Percentiles rank a stretch among this genome's conserved stretches.
These are phyloP conservation scores for Emys orbicularis DNA, from an alignment of 2,797 vertebrate genomes.

Conservation along the genomic window DNA sequence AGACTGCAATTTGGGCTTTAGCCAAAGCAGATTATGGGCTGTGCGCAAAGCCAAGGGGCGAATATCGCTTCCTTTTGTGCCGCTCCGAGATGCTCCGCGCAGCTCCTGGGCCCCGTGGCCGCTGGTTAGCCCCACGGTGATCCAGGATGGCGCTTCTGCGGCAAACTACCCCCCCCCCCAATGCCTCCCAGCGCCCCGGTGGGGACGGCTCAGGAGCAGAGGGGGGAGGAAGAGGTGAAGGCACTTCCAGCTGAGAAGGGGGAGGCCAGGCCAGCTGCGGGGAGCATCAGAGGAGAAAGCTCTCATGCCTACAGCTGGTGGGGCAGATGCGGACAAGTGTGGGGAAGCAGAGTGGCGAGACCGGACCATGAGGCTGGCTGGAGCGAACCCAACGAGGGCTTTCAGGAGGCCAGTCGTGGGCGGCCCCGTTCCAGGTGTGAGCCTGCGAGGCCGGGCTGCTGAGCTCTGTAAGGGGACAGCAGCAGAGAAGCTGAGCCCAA, in stretches of 20 bases:
- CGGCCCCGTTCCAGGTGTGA: neutral
- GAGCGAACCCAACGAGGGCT: neutral
- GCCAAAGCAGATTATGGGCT: constrained; percentile 51
- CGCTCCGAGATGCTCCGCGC: neutral
- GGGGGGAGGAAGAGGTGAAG: neutral
- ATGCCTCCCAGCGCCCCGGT: accelerated
- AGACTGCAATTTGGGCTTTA: constrained; percentile 53
- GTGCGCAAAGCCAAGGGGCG: constrained; percentile 41
- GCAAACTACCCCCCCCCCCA: neutral
- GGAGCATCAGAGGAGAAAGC: neutral
- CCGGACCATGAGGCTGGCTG: neutral
- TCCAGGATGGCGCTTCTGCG: neutral
- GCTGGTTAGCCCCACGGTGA: neutral
- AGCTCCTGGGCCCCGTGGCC: neutral
- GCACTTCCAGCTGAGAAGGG: neutral
- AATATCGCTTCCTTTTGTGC: neutral
- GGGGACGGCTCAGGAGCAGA: neutral
- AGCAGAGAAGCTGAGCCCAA: too few relatives aligned
- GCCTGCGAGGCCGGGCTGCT: too few relatives aligned
- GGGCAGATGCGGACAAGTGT: neutral
- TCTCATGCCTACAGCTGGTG: neutral
- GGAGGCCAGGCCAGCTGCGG: neutral
- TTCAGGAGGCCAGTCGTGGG: neutral
- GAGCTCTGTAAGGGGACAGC: too few relatives aligned
- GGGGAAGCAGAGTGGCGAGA: neutral